Percentiles rank a stretch among this genome's conserved stretches.
Conservation (phyloP, 1,140 invertebrate species). For the Papilio xuthus region DNA sequence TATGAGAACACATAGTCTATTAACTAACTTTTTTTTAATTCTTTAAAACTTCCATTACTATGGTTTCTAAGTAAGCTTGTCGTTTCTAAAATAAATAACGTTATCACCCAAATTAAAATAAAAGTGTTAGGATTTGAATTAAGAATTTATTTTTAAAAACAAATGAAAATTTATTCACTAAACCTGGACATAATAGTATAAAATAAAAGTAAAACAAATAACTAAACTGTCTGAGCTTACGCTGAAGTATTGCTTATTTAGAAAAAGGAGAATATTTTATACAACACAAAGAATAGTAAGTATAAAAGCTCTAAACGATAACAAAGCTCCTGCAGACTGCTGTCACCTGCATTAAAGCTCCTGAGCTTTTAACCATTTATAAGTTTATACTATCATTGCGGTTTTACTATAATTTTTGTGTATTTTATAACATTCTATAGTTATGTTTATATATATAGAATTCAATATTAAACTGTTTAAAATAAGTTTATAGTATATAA, state of each 20-base stretch:
- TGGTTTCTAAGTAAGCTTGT: no score
- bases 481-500: no score
- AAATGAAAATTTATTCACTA: not conserved
- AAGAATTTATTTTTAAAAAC: no score
- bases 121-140: no score
- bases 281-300: not conserved
- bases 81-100: no score
- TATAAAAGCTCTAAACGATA: constrained; percentile 9
- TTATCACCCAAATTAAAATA: no score
- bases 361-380: constrained; percentile 9
- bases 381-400: constrained; percentile 2
- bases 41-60: no score
- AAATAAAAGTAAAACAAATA: not conserved
- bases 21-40: no score
- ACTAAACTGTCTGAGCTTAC: not conserved
- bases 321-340: not conserved
- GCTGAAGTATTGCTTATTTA: not conserved
- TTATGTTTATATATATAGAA: not conserved
- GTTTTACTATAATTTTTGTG: not conserved
- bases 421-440: not conserved
- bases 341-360: constrained; percentile 5
- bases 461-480: not conserved
- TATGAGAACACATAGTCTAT: no score
- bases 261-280: not conserved
- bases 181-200: not conserved